Evolutionary conservation across 2,888 invertebrate genomes (phyloP), one percentile per base, ranked within the genome.

Genomic region (Torymus auratus): DNA sequence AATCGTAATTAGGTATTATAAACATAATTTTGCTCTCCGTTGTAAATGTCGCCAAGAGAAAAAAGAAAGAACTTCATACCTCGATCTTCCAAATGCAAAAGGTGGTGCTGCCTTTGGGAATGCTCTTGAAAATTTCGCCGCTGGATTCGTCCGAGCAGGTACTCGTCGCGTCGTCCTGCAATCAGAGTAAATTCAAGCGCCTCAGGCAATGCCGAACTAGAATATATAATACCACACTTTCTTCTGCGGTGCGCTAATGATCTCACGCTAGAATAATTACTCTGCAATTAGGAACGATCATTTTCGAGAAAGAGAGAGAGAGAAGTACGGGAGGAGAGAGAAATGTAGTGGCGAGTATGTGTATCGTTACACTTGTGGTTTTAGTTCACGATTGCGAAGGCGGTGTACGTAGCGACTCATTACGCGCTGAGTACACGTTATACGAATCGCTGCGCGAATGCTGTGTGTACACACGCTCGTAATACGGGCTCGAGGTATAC

Each of bases 31-130:
- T 41, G 41, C 1, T 41, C 41, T 7, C 41, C 7, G 41, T 41
- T 41, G 7, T 41, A 41, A 41, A 23, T 61, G n/a, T 60, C 13
- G 52, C 56, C 61, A 23, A 58, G n/a, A 74, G 3, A 68, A 14
- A 12, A 55, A 13, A 13, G n/a, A 5, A 41, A 5, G 28, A 11
- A 2, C 2, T 14, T 69, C 15, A 92, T 91, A 96, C 96, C 93
- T 97, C 96, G 83, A 98, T 94, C 91, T 95, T 94, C 98, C 98
- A 98, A 80, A 97, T 94, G 83, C 95, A 93, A 92, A 98, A 98
- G 74, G 94, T 94, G 55, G 96, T 94, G 83, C 94, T 94, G 89
- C 95, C 95, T 87, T 94, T 95, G 55, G 95, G 94, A 82, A 98
- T 94, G 85, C 94, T 95, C 85, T 95, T 94, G 91, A 98, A 98